A percentile compares a stretch with the other conserved stretches of the same genome.
Conservation (phyloP, 1,140 invertebrate species). For the Branchinecta lindahli region DNA sequence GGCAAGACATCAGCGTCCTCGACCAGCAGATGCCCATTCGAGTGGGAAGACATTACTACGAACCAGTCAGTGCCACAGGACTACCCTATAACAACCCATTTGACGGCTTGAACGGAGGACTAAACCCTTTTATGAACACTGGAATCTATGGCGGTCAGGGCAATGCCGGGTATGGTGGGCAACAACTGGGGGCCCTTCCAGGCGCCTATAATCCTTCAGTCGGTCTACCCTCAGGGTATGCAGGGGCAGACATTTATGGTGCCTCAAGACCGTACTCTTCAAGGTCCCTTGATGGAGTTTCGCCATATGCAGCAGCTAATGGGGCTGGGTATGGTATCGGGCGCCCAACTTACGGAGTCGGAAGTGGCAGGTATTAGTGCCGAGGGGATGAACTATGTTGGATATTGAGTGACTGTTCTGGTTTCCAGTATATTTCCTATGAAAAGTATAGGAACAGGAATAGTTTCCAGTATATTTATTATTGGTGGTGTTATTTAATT, state of each 20-base stretch:
- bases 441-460: too few relatives aligned
- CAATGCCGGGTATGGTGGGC: not conserved
- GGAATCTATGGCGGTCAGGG: not conserved
- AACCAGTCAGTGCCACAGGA: not conserved
- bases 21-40: not conserved
- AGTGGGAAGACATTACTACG: not conserved
- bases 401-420: conserved; percentile 5
- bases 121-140: not conserved
- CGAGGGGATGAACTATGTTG: not conserved
- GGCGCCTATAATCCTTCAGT: not conserved
- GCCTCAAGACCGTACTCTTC: not conserved
- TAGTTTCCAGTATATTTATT: too few relatives aligned
- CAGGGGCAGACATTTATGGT: not conserved
- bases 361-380: not conserved
- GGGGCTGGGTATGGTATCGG: not conserved
- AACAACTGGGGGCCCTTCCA: too few relatives aligned
- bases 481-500: too few relatives aligned
- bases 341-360: not conserved
- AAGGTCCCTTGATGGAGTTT: not conserved
- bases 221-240: not conserved
- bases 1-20: not conserved
- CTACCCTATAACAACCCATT: not conserved
- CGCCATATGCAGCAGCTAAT: not conserved
- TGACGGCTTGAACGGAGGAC: not conserved
- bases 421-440: not conserved